Percentiles rank a stretch among this genome's conserved stretches.
Evolutionary conservation across 2,888 invertebrate genomes (phyloP).

Genomic region (Drosophila multiciliata): DNA sequence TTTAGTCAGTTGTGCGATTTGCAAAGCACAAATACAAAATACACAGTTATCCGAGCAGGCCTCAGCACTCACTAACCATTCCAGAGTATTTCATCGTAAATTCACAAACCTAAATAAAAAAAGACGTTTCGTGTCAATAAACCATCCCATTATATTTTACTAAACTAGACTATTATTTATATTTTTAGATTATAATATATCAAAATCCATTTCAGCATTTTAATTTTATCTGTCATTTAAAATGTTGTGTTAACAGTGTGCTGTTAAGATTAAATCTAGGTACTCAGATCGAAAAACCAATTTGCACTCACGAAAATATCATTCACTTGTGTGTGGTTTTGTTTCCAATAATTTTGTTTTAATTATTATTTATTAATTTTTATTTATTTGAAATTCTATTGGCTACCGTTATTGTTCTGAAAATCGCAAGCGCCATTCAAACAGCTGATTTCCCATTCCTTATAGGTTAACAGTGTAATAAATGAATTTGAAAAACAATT

Average conservation of each 20-base stretch:
- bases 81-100: background rate
- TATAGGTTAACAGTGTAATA: background rate
- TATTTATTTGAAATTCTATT: background rate
- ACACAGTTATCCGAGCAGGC: background rate
- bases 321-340: background rate
- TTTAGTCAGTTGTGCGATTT: conserved; percentile 48
- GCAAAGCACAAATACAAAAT: conserved; percentile 24
- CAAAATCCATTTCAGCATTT: background rate
- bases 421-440: background rate
- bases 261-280: conserved; percentile 17
- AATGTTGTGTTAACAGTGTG: conserved; percentile 2
- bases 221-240: background rate
- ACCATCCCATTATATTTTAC: background rate
- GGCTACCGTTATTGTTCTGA: background rate
- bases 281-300: background rate
- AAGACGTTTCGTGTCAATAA: background rate
- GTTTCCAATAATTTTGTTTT: background rate
- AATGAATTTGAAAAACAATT: background rate
- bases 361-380: background rate
- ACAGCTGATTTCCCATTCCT: background rate
- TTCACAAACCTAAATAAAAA: conserved; percentile 9
- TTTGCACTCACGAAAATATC: background rate
- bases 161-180: background rate
- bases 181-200: background rate
- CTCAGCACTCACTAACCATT: background rate